Conservation (phyloP, 2,888 invertebrate genomes). For the Cenopis cana region DNA sequence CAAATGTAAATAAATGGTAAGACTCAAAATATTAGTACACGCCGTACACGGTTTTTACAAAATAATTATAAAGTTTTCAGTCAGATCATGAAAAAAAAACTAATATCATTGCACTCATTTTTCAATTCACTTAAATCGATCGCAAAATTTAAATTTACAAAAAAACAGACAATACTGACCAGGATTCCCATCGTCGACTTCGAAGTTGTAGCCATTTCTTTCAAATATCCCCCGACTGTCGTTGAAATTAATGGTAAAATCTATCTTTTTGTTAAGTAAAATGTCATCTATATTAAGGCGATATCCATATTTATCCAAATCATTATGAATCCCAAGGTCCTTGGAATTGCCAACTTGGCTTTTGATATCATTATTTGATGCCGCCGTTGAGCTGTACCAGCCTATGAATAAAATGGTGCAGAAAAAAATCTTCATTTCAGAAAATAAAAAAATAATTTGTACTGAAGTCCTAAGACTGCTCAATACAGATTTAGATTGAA, state of each 20-base stretch:
- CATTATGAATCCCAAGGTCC: background rate
- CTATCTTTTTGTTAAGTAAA: background rate
- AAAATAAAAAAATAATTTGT: no score
- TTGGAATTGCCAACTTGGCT: background rate
- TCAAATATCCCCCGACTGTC: background rate
- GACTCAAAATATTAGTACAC: no score
- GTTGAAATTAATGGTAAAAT: background rate
- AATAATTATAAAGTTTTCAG: no score
- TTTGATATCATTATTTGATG: background rate
- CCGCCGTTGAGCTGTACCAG: background rate
- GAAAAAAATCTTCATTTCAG: background rate
- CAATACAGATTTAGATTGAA: background rate
- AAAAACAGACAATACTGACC: conserved; percentile 11
- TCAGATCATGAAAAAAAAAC: no score
- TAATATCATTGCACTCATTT: no score
- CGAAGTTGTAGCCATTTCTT: background rate
- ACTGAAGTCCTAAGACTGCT: no score
- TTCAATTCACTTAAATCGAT: no score
- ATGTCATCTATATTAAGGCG: background rate
- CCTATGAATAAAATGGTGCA: background rate
- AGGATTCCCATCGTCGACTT: conserved; percentile 23
- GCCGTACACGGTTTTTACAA: no score
- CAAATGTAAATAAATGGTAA: no score
- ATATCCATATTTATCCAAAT: background rate
- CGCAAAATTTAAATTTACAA: background rate